These are phyloP conservation scores for Spodoptera litura DNA, from an alignment of 1,140 invertebrate genomes.

Conservation along the genomic window DNA sequence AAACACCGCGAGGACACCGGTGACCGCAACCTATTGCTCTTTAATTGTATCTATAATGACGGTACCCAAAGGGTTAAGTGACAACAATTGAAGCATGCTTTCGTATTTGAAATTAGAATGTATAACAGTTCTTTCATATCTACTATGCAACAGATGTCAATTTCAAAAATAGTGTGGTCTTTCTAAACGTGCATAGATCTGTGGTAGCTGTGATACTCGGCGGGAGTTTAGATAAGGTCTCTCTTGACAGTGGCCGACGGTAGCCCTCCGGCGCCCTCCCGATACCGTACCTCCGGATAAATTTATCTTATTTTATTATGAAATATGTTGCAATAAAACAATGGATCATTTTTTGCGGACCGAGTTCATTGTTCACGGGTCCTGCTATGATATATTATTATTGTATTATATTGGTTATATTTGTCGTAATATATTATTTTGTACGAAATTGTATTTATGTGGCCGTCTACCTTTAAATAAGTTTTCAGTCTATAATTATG, in stretches of 20 bases:
- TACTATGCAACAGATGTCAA: no score
- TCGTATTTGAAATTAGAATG: no score
- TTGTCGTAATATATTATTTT: background rate
- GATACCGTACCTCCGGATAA: slow-evolving; percentile 10
- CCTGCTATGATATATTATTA: background rate
- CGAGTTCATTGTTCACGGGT: background rate
- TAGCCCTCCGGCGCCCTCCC: slow-evolving; percentile 4
- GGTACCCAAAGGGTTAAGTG: no score
- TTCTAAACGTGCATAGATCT: background rate
- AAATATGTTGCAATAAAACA: slow-evolving; percentile 35
- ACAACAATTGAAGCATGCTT: no score
- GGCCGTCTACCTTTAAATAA: no score
- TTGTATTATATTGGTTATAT: background rate
- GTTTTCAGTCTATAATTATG: no score
- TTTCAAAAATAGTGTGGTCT: no score
- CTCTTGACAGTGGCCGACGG: slow-evolving; percentile 43
- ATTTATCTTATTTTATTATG: slow-evolving; percentile 47
- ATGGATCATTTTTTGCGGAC: slow-evolving; percentile 27
- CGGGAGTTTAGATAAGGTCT: slow-evolving; percentile 40
- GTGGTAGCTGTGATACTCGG: background rate
- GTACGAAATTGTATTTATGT: no score
- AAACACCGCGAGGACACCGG: no score
- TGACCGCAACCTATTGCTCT: no score
- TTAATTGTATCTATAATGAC: no score
- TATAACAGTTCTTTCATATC: no score